These are phyloP conservation scores for Tipula confusa DNA, from an alignment of 2,888 invertebrate genomes.

Conservation along the genomic window DNA sequence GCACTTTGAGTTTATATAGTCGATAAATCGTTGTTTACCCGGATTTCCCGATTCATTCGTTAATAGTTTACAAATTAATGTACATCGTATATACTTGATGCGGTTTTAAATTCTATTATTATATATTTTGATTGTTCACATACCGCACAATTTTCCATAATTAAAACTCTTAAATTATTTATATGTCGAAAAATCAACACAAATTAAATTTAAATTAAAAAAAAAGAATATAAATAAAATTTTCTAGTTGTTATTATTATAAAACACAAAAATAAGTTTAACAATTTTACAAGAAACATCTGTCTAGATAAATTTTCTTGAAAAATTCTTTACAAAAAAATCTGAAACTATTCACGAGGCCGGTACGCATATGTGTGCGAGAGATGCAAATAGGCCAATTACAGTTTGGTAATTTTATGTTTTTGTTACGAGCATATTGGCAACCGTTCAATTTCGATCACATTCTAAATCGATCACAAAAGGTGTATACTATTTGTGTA, in stretches of 20 bases:
- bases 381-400: background rate
- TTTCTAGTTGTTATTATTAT: background rate
- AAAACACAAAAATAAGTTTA: background rate
- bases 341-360: background rate
- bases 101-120: background rate
- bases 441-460: background rate
- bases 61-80: background rate
- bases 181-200: slow-evolving; percentile 8
- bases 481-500: background rate
- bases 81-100: background rate
- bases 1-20: background rate
- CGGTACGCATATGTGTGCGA: background rate
- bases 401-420: background rate
- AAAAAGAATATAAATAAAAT: background rate
- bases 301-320: background rate
- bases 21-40: background rate
- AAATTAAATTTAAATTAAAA: background rate
- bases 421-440: background rate
- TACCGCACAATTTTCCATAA: background rate
- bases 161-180: background rate
- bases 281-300: slow-evolving; percentile 16
- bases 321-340: background rate
- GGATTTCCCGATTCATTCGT: background rate
- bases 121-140: background rate
- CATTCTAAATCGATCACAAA: background rate